Percentiles rank a stretch among this genome's conserved stretches.
These are phyloP conservation scores for Trachymyrmex cornetzi DNA, from an alignment of 1,140 invertebrate species.

Conservation along the genomic window DNA sequence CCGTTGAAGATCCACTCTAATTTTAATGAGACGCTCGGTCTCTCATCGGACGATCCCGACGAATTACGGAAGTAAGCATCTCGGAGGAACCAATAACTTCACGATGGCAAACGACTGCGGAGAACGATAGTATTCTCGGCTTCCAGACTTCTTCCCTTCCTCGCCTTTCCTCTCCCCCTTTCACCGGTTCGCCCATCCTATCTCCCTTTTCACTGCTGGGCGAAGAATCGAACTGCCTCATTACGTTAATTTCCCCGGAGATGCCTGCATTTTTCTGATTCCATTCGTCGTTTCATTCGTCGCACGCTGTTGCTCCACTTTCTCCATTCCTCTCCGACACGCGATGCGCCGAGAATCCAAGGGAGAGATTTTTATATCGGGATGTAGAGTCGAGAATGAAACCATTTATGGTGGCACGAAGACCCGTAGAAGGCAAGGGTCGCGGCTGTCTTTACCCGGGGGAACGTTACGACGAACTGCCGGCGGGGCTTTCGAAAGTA, in stretches of 20 bases:
- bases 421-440: slow-evolving; percentile 74
- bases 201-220: slow-evolving; percentile 23
- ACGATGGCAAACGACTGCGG: slow-evolving; percentile 53
- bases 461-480: slow-evolving; percentile 71
- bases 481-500: slow-evolving; percentile 44
- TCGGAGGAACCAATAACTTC: slow-evolving; percentile 75
- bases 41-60: slow-evolving; percentile 65
- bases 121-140: slow-evolving; percentile 63
- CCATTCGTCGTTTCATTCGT: slow-evolving; percentile 74
- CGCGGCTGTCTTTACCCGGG: slow-evolving; percentile 69
- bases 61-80: slow-evolving; percentile 75
- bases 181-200: not conserved
- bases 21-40: slow-evolving; percentile 67
- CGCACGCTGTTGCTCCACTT: slow-evolving; percentile 72
- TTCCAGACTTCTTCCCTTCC: not conserved
- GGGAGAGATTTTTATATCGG: slow-evolving; percentile 77
- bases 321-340: slow-evolving; percentile 43
- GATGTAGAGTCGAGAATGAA: slow-evolving; percentile 79
- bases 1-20: slow-evolving; percentile 57
- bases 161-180: no score
- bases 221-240: slow-evolving; percentile 81
- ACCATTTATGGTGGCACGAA: slow-evolving; percentile 80
- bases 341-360: slow-evolving; percentile 43
- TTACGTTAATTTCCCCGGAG: slow-evolving; percentile 84
- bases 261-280: slow-evolving; percentile 82